phyloP scores from a whole-genome alignment of 2,113 vertebrate genomes.

The Melanocharis versteri region DNA sequence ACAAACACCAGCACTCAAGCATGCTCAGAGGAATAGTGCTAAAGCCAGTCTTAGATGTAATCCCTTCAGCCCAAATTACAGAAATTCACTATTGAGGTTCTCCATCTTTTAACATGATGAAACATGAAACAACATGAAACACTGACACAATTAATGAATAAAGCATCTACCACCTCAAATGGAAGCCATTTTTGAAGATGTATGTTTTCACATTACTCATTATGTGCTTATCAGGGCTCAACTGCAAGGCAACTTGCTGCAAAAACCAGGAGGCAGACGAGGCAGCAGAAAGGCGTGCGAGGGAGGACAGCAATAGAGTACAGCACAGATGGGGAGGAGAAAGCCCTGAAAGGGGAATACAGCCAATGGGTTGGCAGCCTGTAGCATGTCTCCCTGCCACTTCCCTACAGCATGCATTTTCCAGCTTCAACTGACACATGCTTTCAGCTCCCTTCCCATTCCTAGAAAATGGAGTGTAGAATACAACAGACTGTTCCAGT shows the following conservation, averaged over 20 bases:
- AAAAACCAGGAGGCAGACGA: neutral
- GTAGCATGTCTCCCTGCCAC: neutral
- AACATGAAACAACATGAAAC: neutral
- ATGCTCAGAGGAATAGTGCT: neutral
- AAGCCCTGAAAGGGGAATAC: neutral
- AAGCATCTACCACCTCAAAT: neutral
- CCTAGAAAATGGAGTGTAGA: neutral
- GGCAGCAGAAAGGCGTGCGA: neutral
- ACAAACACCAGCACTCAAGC: neutral
- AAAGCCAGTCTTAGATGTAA: neutral
- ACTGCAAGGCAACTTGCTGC: neutral
- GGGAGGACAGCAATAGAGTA: neutral
- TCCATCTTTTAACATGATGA: neutral
- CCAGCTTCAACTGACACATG: neutral
- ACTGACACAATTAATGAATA: neutral
- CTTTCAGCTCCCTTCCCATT: neutral
- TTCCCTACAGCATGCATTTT: neutral
- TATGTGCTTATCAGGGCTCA: rapidly evolving
- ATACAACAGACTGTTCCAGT: neutral
- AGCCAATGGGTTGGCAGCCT: neutral
- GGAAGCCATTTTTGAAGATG: neutral
- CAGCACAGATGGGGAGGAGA: neutral
- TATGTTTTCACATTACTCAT: neutral
- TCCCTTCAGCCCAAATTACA: rapidly evolving
- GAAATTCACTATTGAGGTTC: neutral